Base-by-base conservation (phyloP, 2,113 vertebrate genomes). In the Prionailurus viverrinus region DNA sequence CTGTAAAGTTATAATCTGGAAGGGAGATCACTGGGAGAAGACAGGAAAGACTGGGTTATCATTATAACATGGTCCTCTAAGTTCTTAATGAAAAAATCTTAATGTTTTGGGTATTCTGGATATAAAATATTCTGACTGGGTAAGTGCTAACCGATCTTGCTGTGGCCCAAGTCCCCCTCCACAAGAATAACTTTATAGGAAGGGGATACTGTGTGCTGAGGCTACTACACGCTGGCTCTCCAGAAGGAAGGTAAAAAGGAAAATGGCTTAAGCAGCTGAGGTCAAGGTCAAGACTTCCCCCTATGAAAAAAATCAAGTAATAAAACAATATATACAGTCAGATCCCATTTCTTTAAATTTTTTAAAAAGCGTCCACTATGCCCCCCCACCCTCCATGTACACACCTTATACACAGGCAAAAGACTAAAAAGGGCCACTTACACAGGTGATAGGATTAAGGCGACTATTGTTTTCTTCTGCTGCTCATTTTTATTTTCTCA, bases 401-500 rank as follows among this genome's bases (percentile, higher is more conserved):
- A 19, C 1, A 15, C 48, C 39, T 12, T 4, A 25, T 0, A n/a
- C 31, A 4, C 10, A 73, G 29, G 16, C 66, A 21, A 39, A 82
- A 39, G 78, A 63, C 39, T 5, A 7, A n/a, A 36, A 39, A 23
- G 19, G 5, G 21, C 27, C 11, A 4, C 33, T 33, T 7, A 12
- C 27, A n/a, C 36, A 4, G 39, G 36, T 15, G 1, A 21, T 13
- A 66, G 16, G 41, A 13, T 0, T 13, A 29, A 2, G 29, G 27
- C 10, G 5, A n/a, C 25, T 12, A 18, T n/a, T 58, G 19, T 10
- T 61, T 66, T 11, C 65, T 41, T 68, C 48, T 48, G 81, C 78
- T 91, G 36, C 13, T 91, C 51, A 61, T 39, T 91, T 92, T 66
- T 79, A 36, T 48, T 86, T 89, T 58, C 81, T 29, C 51, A 66